Base-by-base conservation (phyloP, 1,140 invertebrate species). In the Steinernema khuongi region DNA sequence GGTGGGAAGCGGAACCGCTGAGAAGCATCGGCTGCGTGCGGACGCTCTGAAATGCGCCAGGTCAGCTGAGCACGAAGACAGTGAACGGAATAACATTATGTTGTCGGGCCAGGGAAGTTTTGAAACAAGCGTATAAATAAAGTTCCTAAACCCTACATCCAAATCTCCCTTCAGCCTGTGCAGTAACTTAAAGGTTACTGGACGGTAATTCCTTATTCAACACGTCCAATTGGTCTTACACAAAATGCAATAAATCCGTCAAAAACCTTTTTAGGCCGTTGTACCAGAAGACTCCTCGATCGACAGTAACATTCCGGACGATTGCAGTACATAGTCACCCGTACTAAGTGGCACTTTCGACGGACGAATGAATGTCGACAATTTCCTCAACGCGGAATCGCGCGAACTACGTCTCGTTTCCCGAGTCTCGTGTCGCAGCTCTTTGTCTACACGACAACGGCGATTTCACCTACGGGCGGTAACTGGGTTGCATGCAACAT, bases 221-320 rank as follows among this genome's bases (percentile, higher is more conserved):
- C n/a, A n/a, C n/a, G n/a, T n/a, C n/a, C n/a, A n/a, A n/a, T n/a
- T n/a, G n/a, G n/a, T n/a, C n/a, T n/a, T n/a, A n/a, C n/a, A n/a
- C n/a, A n/a, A n/a, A n/a, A n/a, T n/a, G n/a, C n/a, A 60, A 60
- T 60, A 14, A 60, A 60, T 17, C 22, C 7, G 7, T 11, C 4
- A 60, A 60, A 60, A 60, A 60, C 50, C 50, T 60, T 60, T 60
- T 60, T 60, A 60, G 22, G 50, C 22, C 50, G 14, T 22, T 14
- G 2, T 14, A 22, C 4, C 7, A 7, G 50, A 14, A 60, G 50
- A 60, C 50, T 60, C 50, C 50, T 60, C 50, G 50, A 60, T 11
- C 50, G 50, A 60, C 50, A 60, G 50, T 60, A 60, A 60, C 50
- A 60, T 60, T 60, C 50, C 50, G 50, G 50, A 60, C 50, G 50